phyloP scores from a whole-genome alignment of 1,140 invertebrate genomes.

The Dendroctonus ponderosae region DNA sequence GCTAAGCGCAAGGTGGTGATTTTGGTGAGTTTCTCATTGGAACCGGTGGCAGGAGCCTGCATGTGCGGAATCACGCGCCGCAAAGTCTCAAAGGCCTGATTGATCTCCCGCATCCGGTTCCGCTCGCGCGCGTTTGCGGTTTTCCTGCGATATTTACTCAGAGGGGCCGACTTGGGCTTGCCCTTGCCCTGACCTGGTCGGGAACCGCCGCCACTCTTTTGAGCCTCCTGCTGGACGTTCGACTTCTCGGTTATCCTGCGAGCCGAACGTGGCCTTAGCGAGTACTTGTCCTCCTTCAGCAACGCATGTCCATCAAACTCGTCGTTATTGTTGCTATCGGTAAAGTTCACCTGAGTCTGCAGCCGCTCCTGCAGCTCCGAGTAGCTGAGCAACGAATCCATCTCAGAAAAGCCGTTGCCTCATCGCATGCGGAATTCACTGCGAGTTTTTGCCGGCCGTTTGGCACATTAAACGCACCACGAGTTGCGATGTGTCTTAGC shows the following conservation, averaged over 20 bases:
- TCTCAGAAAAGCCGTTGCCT: background rate
- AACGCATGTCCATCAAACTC: constrained; percentile 30
- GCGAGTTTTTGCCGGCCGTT: too few species aligned
- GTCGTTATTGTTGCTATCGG: constrained; percentile 45
- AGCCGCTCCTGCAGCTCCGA: constrained; percentile 27
- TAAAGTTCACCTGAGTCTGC: constrained; percentile 33
- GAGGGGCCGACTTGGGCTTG: constrained; percentile 73
- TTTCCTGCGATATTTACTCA: constrained; percentile 86
- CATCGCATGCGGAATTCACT: too few species aligned
- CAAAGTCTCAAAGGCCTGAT: constrained; percentile 80
- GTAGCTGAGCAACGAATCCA: constrained; percentile 45
- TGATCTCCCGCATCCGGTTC: constrained; percentile 84
- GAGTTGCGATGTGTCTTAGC: too few species aligned
- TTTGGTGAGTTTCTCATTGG: constrained; percentile 80
- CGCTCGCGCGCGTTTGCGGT: constrained; percentile 87
- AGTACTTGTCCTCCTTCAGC: constrained; percentile 47
- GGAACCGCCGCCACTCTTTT: constrained; percentile 12
- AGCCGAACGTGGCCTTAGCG: constrained; percentile 46
- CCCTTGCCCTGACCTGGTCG: constrained; percentile 43
- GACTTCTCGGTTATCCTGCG: constrained; percentile 39
- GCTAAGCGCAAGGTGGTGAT: constrained; percentile 81
- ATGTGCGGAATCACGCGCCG: constrained; percentile 69
- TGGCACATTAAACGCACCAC: too few species aligned
- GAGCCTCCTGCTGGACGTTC: constrained; percentile 12
- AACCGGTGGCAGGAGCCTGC: constrained; percentile 47